phyloP scores from a whole-genome alignment of 2,113 vertebrate genomes.

The Sigmodon hispidus region DNA sequence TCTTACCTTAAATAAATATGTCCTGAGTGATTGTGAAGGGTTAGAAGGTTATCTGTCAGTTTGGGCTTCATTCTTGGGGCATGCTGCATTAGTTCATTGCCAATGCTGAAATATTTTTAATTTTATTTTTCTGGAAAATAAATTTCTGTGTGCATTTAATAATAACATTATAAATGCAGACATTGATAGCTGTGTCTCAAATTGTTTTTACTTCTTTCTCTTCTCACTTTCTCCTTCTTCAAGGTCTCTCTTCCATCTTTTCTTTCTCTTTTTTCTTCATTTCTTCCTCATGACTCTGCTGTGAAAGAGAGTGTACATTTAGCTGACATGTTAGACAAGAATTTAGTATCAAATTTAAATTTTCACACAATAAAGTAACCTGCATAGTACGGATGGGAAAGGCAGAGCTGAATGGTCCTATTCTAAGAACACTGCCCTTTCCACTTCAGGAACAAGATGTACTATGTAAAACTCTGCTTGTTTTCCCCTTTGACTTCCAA shows the following conservation, averaged over 20 bases:
- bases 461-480: slow-evolving; percentile 52
- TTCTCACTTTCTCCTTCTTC: background rate
- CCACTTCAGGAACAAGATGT: slow-evolving; percentile 49
- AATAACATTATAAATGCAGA: background rate
- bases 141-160: background rate
- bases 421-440: background rate
- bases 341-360: slow-evolving; percentile 33
- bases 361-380: background rate
- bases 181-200: background rate
- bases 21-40: background rate
- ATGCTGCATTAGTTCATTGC: background rate
- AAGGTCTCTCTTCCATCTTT: background rate
- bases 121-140: slow-evolving; percentile 15
- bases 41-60: background rate
- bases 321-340: background rate
- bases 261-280: background rate
- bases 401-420: slow-evolving; percentile 16
- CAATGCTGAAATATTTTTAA: background rate
- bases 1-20: slow-evolving; percentile 27
- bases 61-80: background rate
- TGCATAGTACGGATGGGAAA: background rate
- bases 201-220: background rate
- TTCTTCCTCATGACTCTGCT: background rate
- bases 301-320: background rate
- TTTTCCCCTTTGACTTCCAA: slow-evolving; percentile 74